Base-by-base conservation (phyloP, 1,140 invertebrate species). In the Leptoteleia sp. region DNA sequence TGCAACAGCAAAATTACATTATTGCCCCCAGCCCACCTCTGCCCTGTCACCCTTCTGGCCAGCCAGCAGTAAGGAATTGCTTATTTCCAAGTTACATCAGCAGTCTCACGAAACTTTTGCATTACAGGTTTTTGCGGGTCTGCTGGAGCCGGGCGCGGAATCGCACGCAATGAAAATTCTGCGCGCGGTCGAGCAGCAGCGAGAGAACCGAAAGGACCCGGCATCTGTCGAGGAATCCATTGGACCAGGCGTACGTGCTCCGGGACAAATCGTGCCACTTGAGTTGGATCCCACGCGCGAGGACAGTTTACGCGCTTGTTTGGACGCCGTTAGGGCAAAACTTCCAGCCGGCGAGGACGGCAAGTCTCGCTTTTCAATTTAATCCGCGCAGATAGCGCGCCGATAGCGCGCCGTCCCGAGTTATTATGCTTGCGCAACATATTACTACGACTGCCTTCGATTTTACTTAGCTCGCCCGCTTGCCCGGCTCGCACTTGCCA, bases 261-360 rank as follows among this genome's bases (percentile, higher is more conserved):
- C 90, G 31, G 90, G 91, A n/a, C 87, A 89, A 80, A 91, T 95
- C 33, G 91, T 94, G 35, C 92, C 94, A 2, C 86, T 96, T 70
- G 92, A 93, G 33, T 82, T 96, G 70, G 94, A 96, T 83, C 93
- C 95, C 1, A 95, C 94, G 0, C 90, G 94, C 15, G 94, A 96
- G 87, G 95, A 96, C 83, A 90, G 94, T 72, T 85, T 95, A 31
- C 94, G 93, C 65, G 94, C 94, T 87, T 94, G 94, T 4, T 93
- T 95, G 9, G 92, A 94, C 57, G 92, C 93, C 5, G 93, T 95
- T 57, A 92, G 94, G 12, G 92, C 94, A 29, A 94, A 95, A 90
- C 87, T 95, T 65, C 95, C 94, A 50, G 94, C 94, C 13, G 94
- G 95, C 31, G 94, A 95, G 89, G 94, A 95, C 81, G 94, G 94